These are phyloP conservation scores for Tupiocoris notatus DNA, from an alignment of 2,888 invertebrate genomes.

Conservation along the genomic window DNA sequence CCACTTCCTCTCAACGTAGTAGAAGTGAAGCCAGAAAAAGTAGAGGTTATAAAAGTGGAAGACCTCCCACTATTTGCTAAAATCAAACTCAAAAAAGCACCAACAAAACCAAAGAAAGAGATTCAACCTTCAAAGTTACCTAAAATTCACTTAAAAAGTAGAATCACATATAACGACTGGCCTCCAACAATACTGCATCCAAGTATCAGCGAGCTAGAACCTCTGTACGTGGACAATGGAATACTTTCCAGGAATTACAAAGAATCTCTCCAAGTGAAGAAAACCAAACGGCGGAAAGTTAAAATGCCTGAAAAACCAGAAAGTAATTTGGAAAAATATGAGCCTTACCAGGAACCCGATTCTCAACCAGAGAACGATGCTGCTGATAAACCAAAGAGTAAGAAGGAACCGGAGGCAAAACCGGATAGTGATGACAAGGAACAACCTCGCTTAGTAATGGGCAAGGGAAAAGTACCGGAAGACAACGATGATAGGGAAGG, in stretches of 20 bases:
- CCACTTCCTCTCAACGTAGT: constrained; percentile 44
- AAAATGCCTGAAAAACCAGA: constrained; percentile 50
- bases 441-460: constrained; percentile 55
- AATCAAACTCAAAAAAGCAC: constrained; percentile 55
- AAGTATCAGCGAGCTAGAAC: constrained; percentile 53
- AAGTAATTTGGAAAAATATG: constrained; percentile 49
- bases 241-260: constrained; percentile 51
- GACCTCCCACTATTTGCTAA: constrained; percentile 64
- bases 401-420: constrained; percentile 54
- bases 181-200: constrained; percentile 54
- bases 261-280: constrained; percentile 51
- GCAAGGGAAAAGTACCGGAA: constrained; percentile 58
- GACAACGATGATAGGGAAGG: constrained; percentile 52
- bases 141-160: constrained; percentile 69
- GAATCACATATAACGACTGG: constrained; percentile 58
- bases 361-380: constrained; percentile 45
- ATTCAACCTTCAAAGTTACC: constrained; percentile 58
- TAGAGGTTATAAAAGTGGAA: constrained; percentile 49
- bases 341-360: constrained; percentile 48
- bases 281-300: constrained; percentile 49
- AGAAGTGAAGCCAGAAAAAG: constrained; percentile 47
- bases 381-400: constrained; percentile 52
- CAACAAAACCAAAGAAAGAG: constrained; percentile 58
- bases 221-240: constrained; percentile 51
- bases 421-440: constrained; percentile 55